These are phyloP conservation scores for Pteruthius melanotis DNA, from an alignment of 2,113 vertebrate genomes.

Conservation along the genomic window DNA sequence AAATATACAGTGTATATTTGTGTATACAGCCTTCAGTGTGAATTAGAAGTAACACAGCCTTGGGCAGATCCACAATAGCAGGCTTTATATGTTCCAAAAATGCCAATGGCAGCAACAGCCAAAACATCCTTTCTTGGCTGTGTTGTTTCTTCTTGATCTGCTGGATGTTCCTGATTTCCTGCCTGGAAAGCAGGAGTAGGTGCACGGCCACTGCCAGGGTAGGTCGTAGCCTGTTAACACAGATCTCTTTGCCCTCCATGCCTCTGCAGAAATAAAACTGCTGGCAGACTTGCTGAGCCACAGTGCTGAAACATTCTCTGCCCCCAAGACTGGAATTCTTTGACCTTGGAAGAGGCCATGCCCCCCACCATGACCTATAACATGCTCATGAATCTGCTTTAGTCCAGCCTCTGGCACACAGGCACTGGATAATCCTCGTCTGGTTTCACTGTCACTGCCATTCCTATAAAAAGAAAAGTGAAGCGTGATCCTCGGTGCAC, in stretches of 20 bases:
- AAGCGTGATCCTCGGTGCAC: rapidly evolving
- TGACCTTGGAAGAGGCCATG: not conserved
- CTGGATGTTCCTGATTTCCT: not conserved
- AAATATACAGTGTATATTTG: too few relatives aligned
- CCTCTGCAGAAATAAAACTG: not conserved
- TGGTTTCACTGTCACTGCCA: not conserved
- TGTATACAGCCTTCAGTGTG: not conserved
- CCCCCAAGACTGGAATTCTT: not conserved
- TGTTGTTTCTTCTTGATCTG: not conserved
- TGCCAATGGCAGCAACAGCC: too few relatives aligned
- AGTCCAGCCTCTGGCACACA: not conserved
- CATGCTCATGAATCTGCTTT: not conserved
- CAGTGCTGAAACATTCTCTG: rapidly evolving
- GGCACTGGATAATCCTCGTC: rapidly evolving
- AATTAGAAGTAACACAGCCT: not conserved
- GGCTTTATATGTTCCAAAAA: not conserved
- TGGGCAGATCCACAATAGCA: not conserved
- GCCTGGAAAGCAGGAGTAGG: not conserved
- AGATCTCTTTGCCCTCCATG: not conserved
- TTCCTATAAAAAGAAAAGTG: not conserved
- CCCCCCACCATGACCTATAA: not conserved
- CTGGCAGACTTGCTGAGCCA: not conserved
- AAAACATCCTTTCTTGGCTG: not conserved
- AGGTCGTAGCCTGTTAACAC: not conserved
- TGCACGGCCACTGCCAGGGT: not conserved